A percentile compares a stretch with the other conserved stretches of the same genome.
Evolutionary conservation across 1,140 invertebrate species (phyloP).

Genomic region (Sipha flava): DNA sequence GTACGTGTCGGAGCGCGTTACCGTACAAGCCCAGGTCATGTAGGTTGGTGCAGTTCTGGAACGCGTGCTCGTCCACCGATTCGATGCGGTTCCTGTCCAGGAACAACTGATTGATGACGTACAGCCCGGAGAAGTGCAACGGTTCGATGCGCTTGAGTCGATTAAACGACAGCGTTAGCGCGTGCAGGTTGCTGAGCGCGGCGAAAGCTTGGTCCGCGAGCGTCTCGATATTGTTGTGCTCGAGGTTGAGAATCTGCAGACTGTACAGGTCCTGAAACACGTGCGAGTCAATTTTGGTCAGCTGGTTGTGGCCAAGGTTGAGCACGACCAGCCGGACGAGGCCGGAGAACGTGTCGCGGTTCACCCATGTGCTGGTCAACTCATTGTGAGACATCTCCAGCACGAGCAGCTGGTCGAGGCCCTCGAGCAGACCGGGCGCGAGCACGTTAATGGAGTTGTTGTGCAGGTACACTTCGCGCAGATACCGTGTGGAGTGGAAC

Average conservation of each 20-base stretch:
- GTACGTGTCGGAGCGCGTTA: slow-evolving; percentile 65
- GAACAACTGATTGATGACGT: slow-evolving; percentile 65
- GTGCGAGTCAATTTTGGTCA: slow-evolving; percentile 67
- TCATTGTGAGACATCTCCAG: slow-evolving; percentile 81
- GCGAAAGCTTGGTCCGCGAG: slow-evolving; percentile 71
- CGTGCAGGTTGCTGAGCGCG: slow-evolving; percentile 74
- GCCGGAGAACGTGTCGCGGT: slow-evolving; percentile 71
- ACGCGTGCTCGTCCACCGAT: slow-evolving; percentile 69
- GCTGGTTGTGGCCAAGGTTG: slow-evolving; percentile 79
- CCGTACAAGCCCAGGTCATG: slow-evolving; percentile 74
- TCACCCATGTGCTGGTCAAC: slow-evolving; percentile 73
- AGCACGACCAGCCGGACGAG: slow-evolving; percentile 76
- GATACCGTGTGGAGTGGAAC: slow-evolving; percentile 69
- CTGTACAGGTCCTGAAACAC: slow-evolving; percentile 72
- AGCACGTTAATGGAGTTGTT: slow-evolving; percentile 79
- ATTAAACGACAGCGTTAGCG: slow-evolving; percentile 68
- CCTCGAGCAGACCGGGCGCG: slow-evolving; percentile 69
- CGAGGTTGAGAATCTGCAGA: slow-evolving; percentile 69
- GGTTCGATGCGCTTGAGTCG: slow-evolving; percentile 66
- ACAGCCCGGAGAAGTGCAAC: slow-evolving; percentile 66
- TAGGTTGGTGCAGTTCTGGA: slow-evolving; percentile 67
- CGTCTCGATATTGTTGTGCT: slow-evolving; percentile 68
- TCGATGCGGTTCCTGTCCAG: slow-evolving; percentile 71
- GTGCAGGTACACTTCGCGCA: slow-evolving; percentile 63
- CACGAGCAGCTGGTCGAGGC: slow-evolving; percentile 72